Base-by-base conservation (phyloP, 2,888 invertebrate species). In the Chaetogeoica ovagalla region DNA sequence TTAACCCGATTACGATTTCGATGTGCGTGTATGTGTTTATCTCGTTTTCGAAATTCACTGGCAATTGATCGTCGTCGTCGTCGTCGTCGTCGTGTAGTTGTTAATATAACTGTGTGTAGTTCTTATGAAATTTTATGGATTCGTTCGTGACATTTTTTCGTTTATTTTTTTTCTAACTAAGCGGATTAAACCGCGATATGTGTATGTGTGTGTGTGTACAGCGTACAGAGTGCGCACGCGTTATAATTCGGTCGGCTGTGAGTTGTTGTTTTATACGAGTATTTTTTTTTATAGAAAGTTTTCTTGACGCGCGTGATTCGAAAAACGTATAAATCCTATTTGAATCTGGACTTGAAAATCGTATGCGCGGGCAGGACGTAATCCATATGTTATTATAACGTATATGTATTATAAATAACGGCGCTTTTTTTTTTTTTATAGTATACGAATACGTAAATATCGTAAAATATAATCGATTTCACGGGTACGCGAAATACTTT, bases 141-240 rank as follows among this genome's bases (percentile, higher is more conserved):
- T 30, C 7, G n/a, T 65, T 65, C 37, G 63, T 74, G 65, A 65
- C 39, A 74, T 37, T 65, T 74, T 70, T 55, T 65, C 21, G 30
- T 30, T 30, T 30, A 30, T 30, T 30, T 30, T 30, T 30, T 30
- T 30, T 30, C 30, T 30, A 2, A 30, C 17, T 55, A 57, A 74
- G 65, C 55, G 74, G 65, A 74, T 74, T 74, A 65, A 57, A 39
- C 17, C 9, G 11, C 48, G 37, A 6, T 68, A 48, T 72, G 43
- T 7, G 23, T 19, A 60, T 15, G 13, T 21, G 19, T 43, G 48
- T 13, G 23, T 55, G 23, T 30, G 3, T 37, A 73, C 7, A 37
- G 60, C 59, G 43, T 59, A 71, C 15, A 15, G n/a, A n/a, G n/a
- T 30, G n/a, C 30, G 4, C 30, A 74, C 70, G 30, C 11, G 1